These are phyloP conservation scores for Dicaeum eximium DNA, from an alignment of 2,113 vertebrate species.

Conservation along the genomic window DNA sequence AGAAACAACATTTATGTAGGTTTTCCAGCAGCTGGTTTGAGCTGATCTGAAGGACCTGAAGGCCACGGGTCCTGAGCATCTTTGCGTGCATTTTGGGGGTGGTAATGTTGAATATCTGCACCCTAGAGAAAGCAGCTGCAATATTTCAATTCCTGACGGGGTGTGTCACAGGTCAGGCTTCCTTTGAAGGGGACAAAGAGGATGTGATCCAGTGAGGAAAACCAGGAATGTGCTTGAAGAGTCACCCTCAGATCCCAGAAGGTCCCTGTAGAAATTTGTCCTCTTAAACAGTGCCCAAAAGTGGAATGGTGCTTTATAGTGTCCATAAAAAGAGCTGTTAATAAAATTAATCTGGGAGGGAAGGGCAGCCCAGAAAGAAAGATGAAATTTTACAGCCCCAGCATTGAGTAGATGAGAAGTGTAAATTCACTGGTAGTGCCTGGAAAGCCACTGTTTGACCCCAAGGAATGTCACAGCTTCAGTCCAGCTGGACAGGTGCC, in stretches of 20 bases:
- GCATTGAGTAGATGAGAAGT: neutral
- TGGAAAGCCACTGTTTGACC: neutral
- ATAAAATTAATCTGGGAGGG: neutral
- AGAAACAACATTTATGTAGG: neutral
- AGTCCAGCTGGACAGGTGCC: neutral
- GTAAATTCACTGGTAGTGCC: neutral
- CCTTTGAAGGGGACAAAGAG: neutral
- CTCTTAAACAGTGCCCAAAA: neutral
- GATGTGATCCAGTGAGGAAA: neutral
- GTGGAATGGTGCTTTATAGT: neutral
- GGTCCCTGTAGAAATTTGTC: neutral
- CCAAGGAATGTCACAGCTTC: neutral
- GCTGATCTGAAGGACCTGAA: neutral
- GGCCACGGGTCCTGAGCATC: fast-evolving
- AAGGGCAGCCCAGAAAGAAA: neutral
- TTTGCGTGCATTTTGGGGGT: neutral
- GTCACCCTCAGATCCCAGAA: neutral
- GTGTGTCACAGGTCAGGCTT: neutral
- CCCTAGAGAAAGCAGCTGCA: neutral
- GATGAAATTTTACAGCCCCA: neutral
- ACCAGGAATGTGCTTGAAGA: neutral
- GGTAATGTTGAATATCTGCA: neutral
- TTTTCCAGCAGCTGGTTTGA: neutral
- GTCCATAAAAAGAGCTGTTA: neutral
- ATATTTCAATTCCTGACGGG: fast-evolving